Evolutionary conservation across 2,888 invertebrate genomes (phyloP).

Genomic region (Catotricha subobsoleta): DNA sequence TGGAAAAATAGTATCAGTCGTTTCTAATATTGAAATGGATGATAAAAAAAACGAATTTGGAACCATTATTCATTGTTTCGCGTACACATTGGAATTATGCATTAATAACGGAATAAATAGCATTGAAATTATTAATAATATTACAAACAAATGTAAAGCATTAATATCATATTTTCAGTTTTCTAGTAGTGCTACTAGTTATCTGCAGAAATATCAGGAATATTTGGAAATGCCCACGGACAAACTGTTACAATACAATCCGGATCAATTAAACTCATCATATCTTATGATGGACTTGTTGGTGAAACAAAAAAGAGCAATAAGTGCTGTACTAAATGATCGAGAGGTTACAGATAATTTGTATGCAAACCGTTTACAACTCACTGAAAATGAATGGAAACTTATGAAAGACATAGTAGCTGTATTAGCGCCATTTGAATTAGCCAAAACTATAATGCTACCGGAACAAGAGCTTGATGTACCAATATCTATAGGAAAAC

Average conservation of each 20-base stretch:
- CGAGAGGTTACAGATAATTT: background rate
- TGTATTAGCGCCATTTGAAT: background rate
- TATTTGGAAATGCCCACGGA: background rate
- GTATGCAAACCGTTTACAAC: background rate
- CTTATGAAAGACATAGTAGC: background rate
- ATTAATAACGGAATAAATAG: background rate
- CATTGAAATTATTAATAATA: background rate
- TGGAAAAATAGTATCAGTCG: background rate
- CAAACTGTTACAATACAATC: background rate
- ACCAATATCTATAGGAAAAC: background rate
- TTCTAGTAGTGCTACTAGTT: background rate
- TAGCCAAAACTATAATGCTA: background rate
- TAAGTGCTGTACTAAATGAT: background rate
- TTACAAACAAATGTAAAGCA: background rate
- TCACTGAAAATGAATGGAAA: background rate
- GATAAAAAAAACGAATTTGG: background rate
- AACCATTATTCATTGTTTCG: background rate
- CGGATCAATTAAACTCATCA: background rate
- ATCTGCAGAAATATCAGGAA: background rate
- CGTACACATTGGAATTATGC: background rate
- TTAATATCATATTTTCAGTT: background rate
- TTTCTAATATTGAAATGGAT: background rate
- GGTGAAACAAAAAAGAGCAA: background rate
- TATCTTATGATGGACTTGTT: background rate
- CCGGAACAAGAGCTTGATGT: background rate